Evolutionary conservation across 2,888 invertebrate species (phyloP).

Genomic region (Rhingia rostrata): DNA sequence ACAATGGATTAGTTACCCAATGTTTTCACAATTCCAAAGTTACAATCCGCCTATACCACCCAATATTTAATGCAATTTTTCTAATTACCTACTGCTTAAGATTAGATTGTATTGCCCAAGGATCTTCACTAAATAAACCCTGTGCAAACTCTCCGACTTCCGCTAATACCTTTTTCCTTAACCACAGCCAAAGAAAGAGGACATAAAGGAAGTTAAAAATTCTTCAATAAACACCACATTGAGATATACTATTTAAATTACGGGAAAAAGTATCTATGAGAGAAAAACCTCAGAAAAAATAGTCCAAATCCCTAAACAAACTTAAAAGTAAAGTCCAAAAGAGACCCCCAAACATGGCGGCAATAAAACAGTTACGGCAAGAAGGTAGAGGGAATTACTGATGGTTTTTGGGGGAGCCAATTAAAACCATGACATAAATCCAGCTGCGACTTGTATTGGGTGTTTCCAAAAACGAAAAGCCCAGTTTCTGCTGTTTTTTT

Average conservation of each 20-base stretch:
- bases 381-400: constrained; percentile 27
- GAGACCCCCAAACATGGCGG: constrained; percentile 37
- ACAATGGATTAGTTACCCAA: too few species aligned
- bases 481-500: constrained; percentile 57
- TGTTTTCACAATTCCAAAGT: constrained; percentile 29
- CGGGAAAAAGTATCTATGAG: constrained; percentile 5
- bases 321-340: constrained; percentile 36
- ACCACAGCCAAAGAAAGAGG: constrained; percentile 3
- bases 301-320: constrained; percentile 37
- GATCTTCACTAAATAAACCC: constrained; percentile 2
- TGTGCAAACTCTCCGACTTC: constrained; percentile 11
- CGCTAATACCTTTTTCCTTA: constrained; percentile 24
- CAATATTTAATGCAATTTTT: background rate
- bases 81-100: constrained; percentile 25
- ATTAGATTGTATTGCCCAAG: constrained; percentile 58
- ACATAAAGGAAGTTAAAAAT: constrained; percentile 28
- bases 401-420: constrained; percentile 80
- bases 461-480: constrained; percentile 80
- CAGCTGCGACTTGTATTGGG: constrained; percentile 83
- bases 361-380: constrained; percentile 1
- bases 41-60: constrained; percentile 56
- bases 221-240: constrained; percentile 65
- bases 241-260: constrained; percentile 50
- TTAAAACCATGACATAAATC: constrained; percentile 83
- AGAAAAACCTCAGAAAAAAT: constrained; percentile 23